Evolutionary conservation across 1,140 invertebrate genomes (phyloP).

Genomic region (Drosophila pandora): DNA sequence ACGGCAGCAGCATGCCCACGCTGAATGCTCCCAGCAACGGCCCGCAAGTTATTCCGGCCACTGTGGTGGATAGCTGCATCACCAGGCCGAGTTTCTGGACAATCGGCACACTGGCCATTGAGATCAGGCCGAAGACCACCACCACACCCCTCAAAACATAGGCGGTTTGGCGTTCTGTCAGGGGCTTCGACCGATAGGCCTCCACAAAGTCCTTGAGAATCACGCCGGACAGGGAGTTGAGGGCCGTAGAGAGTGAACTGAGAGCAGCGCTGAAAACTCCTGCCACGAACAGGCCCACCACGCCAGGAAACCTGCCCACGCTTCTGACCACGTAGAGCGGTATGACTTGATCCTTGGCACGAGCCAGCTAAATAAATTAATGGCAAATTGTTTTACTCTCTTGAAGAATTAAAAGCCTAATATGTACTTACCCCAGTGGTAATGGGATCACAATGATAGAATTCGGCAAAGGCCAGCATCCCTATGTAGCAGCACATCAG

Average conservation of each 20-base stretch:
- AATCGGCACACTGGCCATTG: constrained; percentile 88
- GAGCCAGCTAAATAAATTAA: constrained; percentile 75
- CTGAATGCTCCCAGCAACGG: constrained; percentile 93
- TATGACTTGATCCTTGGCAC: constrained; percentile 87
- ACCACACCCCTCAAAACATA: constrained; percentile 88
- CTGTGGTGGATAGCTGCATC: constrained; percentile 89
- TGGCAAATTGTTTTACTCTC: not conserved
- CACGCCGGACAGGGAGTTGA: constrained; percentile 92
- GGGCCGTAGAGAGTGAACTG: constrained; percentile 91
- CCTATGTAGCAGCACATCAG: constrained; percentile 89
- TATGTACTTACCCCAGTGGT: constrained; percentile 84
- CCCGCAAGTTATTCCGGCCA: constrained; percentile 92
- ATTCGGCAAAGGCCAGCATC: constrained; percentile 89
- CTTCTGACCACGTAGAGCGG: constrained; percentile 89
- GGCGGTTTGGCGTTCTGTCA: constrained; percentile 86
- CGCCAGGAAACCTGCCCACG: constrained; percentile 86
- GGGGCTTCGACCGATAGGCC: constrained; percentile 86
- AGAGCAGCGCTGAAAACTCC: constrained; percentile 89
- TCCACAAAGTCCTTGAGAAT: constrained; percentile 91
- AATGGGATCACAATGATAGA: constrained; percentile 90
- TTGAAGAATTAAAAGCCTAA: not conserved
- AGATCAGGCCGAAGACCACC: constrained; percentile 86
- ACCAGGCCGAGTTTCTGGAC: constrained; percentile 90
- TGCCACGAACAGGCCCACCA: constrained; percentile 91
- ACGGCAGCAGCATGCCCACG: constrained; percentile 92